Percentiles rank a stretch among this genome's conserved stretches.
Conservation (phyloP, 2,888 invertebrate species). For the Dryococelus australis region DNA sequence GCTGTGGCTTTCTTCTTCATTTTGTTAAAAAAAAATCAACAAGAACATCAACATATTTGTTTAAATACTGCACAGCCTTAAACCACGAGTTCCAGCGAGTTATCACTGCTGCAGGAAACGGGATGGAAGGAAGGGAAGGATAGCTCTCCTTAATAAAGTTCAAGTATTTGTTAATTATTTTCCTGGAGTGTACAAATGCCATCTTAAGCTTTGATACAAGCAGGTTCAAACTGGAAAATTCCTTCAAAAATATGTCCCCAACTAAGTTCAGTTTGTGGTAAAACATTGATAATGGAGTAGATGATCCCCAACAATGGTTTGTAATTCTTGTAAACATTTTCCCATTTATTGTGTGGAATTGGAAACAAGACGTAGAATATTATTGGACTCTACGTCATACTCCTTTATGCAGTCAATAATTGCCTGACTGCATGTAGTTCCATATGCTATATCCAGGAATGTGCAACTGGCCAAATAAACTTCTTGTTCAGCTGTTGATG, state of each 20-base stretch:
- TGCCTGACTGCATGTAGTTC: not conserved
- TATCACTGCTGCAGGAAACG: not conserved
- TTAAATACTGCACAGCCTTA: slow-evolving; percentile 22
- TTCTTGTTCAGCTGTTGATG: slow-evolving; percentile 12
- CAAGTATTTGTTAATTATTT: too few species aligned
- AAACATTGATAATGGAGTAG: slow-evolving; percentile 16
- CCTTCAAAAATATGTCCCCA: too few species aligned
- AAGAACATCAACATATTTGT: slow-evolving; percentile 1
- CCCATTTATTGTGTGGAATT: not conserved
- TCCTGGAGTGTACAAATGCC: too few species aligned
- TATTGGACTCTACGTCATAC: slow-evolving; percentile 11
- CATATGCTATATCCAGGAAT: slow-evolving; percentile 6
- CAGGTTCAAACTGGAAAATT: too few species aligned
- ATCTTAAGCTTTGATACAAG: too few species aligned
- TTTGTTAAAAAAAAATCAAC: slow-evolving; percentile 19
- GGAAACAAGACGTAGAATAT: slow-evolving; percentile 20
- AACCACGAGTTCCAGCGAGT: slow-evolving; percentile 30
- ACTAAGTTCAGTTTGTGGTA: slow-evolving; percentile 12
- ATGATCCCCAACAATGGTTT: slow-evolving; percentile 24
- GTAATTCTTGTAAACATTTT: slow-evolving; percentile 21
- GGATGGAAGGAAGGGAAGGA: not conserved
- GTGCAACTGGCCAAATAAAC: slow-evolving; percentile 21
- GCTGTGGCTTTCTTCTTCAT: not conserved
- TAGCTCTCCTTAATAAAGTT: too few species aligned
- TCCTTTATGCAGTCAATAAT: slow-evolving; percentile 19